phyloP scores from a whole-genome alignment of 2,113 vertebrate genomes.

The Urocynchramus pylzowi region DNA sequence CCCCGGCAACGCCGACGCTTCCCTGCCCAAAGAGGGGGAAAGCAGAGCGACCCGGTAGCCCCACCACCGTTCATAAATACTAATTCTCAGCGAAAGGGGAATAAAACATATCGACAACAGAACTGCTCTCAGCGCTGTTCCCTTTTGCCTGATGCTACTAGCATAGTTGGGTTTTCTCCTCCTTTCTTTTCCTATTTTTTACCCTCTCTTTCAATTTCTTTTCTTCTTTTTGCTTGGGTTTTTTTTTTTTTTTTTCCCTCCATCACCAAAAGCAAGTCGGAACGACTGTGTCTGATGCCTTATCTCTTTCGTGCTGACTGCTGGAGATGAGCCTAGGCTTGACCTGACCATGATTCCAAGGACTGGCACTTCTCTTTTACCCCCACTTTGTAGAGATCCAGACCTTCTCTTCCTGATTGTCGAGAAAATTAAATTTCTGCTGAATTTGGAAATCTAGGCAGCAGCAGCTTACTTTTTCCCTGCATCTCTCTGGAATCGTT shows the following conservation, averaged over 20 bases:
- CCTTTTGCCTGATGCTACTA: conserved; percentile 58
- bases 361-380: conserved; percentile 75
- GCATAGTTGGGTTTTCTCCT: conserved; percentile 45
- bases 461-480: conserved; percentile 69
- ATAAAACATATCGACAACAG: conserved; percentile 52
- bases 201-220: neutral
- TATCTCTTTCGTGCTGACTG: conserved; percentile 64
- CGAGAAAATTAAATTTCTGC: conserved; percentile 74
- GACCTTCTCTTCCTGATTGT: conserved; percentile 70
- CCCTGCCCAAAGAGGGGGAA: neutral
- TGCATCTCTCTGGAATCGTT: conserved; percentile 74
- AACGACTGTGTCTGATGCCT: conserved; percentile 62
- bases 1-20: neutral
- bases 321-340: conserved; percentile 76
- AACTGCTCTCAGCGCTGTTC: conserved; percentile 46
- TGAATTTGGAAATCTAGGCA: conserved; percentile 75
- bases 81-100: conserved; percentile 57
- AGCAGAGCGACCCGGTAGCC: neutral
- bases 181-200: neutral
- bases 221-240: neutral
- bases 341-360: conserved; percentile 85
- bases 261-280: conserved; percentile 42
- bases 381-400: conserved; percentile 71
- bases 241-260: accelerated
- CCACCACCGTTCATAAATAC: neutral